Evolutionary conservation across 2,113 vertebrate genomes (phyloP), one percentile per base, ranked within the genome.

Genomic region (Poeciliopsis retropinna): DNA sequence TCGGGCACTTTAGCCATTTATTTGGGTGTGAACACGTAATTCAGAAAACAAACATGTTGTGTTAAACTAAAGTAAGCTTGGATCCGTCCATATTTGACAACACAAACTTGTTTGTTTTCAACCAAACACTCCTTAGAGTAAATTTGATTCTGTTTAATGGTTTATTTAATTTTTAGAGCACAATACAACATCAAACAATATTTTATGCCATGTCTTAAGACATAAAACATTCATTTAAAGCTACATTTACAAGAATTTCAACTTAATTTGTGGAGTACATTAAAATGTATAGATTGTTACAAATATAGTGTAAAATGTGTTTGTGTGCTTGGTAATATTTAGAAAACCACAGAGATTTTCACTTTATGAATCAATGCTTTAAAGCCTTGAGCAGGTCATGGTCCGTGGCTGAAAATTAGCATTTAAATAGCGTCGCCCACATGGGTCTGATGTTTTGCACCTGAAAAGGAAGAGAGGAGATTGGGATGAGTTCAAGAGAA

Each of bases 381-480:
- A 6, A 82, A 83, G 86, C 84, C 83, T 82, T 87, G 66, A 71
- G 73, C 69, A 68, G 81, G 75, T 88, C 74, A 70, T 82, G 83
- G 85, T 87, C 89, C 76, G 69, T 66, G 68, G 51, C 75, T 78
- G 60, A 60, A 60, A 84, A 95, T 94, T 93, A 89, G 89, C 93
- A 95, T 94, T 92, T 94, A 94, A 92, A 95, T 92, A 93, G 87
- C 85, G 86, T 90, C 51, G 73, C 83, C 80, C 82, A 82, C 79
- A 72, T 70, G 85, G 51, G 66, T 67, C 70, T 72, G 82, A 80
- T 76, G 79, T 75, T 73, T 62, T 75, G 82, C 81, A 91, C 85
- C 82, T 82, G 80, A 75, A 76, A 68, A 81, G 77, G 64, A 60
- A 75, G 12, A 78, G 71, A 72, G 39, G 37, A 15, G 60, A 51